These are phyloP conservation scores for Oostethus manadensis DNA, from an alignment of 2,113 vertebrate genomes.

Conservation along the genomic window DNA sequence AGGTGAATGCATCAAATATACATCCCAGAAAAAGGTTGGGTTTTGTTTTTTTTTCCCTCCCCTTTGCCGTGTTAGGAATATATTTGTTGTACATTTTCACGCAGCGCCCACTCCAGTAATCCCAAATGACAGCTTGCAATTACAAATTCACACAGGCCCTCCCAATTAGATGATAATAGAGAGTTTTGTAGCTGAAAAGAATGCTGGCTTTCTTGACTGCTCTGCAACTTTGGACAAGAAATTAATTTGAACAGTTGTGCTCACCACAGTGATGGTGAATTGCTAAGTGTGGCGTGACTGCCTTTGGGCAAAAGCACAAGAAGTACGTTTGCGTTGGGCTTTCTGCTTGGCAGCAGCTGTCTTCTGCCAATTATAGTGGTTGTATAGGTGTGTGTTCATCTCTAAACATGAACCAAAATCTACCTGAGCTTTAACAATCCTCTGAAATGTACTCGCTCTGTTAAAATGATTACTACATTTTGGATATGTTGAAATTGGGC, in stretches of 20 bases:
- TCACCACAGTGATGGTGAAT: constrained; percentile 45
- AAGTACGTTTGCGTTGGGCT: constrained; percentile 49
- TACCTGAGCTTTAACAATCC: too few relatives aligned
- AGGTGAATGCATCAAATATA: not conserved
- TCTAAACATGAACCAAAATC: too few relatives aligned
- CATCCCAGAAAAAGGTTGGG: too few relatives aligned
- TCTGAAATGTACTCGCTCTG: too few relatives aligned
- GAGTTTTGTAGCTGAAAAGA: constrained; percentile 24
- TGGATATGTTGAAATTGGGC: too few relatives aligned
- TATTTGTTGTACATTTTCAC: too few relatives aligned
- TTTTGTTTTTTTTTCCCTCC: too few relatives aligned
- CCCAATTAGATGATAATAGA: constrained; percentile 4
- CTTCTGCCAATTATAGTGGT: constrained; percentile 62
- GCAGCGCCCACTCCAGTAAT: too few relatives aligned
- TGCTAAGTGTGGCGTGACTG: constrained; percentile 60
- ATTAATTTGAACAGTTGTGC: constrained; percentile 47
- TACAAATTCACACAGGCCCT: not conserved
- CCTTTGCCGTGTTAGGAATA: too few relatives aligned
- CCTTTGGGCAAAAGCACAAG: constrained; percentile 47
- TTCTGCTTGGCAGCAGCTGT: constrained; percentile 67
- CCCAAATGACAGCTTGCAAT: too few relatives aligned
- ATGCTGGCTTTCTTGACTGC: constrained; percentile 20
- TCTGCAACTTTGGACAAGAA: constrained; percentile 41
- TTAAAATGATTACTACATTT: too few relatives aligned
- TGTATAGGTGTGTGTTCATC: constrained; percentile 10